Percentiles rank a stretch among this genome's conserved stretches.
These are phyloP conservation scores for Cylas formicarius DNA, from an alignment of 1,140 invertebrate genomes.

Conservation along the genomic window DNA sequence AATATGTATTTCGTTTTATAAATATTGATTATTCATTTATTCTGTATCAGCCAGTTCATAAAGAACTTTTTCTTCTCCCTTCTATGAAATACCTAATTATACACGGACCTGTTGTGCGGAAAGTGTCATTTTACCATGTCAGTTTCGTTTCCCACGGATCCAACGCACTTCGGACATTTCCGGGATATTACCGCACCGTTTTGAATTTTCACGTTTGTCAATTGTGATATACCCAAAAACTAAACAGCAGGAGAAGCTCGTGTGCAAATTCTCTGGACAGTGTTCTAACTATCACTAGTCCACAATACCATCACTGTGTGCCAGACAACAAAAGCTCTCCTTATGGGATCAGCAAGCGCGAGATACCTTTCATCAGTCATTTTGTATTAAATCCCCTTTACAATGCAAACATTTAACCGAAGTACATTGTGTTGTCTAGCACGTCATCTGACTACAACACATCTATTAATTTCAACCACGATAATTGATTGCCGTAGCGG, in stretches of 20 bases:
- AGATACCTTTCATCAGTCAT: neutral
- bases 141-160: too few species aligned
- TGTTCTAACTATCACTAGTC: too few species aligned
- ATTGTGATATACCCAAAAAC: neutral
- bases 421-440: slow-evolving; percentile 16
- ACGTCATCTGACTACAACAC: slow-evolving; percentile 9
- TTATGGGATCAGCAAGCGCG: neutral
- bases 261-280: neutral
- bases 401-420: slow-evolving; percentile 14
- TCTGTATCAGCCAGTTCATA: too few species aligned
- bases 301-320: too few species aligned
- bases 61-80: too few species aligned
- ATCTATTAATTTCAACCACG: slow-evolving; percentile 14
- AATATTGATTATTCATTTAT: too few species aligned
- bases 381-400: slow-evolving; percentile 13
- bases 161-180: too few species aligned
- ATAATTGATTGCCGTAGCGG: slow-evolving; percentile 20
- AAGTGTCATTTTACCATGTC: too few species aligned
- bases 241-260: neutral
- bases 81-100: too few species aligned
- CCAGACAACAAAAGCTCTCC: neutral
- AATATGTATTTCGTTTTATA: too few species aligned
- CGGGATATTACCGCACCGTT: too few species aligned
- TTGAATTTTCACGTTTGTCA: slow-evolving; percentile 7
- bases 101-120: too few species aligned